Conservation (phyloP, 1,140 invertebrate species). For the Diorhabda carinulata region DNA sequence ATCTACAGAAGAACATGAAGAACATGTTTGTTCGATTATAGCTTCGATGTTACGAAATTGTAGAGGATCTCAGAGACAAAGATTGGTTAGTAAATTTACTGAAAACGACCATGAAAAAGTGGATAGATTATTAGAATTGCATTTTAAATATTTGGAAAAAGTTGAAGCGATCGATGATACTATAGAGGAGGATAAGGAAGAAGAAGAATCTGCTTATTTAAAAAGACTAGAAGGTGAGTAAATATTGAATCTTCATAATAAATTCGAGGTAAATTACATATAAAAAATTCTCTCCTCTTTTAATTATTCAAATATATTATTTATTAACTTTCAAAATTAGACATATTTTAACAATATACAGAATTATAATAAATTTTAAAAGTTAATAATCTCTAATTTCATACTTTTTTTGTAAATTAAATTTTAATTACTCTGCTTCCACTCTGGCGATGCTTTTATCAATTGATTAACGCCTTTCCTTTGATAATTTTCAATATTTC, state of each 20-base stretch:
- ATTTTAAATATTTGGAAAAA: constrained; percentile 96
- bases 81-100: constrained; percentile 92
- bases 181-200: constrained; percentile 55
- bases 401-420: too few relatives aligned
- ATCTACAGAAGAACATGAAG: constrained; percentile 89
- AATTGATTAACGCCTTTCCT: too few relatives aligned
- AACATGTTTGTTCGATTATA: constrained; percentile 93
- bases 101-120: constrained; percentile 99
- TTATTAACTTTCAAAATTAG: too few relatives aligned
- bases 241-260: background rate
- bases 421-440: too few relatives aligned
- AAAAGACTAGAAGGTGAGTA: constrained; percentile 72
- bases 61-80: constrained; percentile 80
- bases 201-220: constrained; percentile 84
- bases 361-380: too few relatives aligned
- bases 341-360: too few relatives aligned
- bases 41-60: constrained; percentile 90
- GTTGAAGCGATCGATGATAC: constrained; percentile 79
- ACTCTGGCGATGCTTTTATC: too few relatives aligned
- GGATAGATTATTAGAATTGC: constrained; percentile 90
- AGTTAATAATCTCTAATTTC: too few relatives aligned
- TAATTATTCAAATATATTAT: too few relatives aligned
- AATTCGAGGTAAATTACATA: too few relatives aligned
- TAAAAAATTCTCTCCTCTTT: too few relatives aligned
- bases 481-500: too few relatives aligned